Evolutionary conservation across 2,797 vertebrate species (phyloP).

Genomic region (Myotis findleyi): DNA sequence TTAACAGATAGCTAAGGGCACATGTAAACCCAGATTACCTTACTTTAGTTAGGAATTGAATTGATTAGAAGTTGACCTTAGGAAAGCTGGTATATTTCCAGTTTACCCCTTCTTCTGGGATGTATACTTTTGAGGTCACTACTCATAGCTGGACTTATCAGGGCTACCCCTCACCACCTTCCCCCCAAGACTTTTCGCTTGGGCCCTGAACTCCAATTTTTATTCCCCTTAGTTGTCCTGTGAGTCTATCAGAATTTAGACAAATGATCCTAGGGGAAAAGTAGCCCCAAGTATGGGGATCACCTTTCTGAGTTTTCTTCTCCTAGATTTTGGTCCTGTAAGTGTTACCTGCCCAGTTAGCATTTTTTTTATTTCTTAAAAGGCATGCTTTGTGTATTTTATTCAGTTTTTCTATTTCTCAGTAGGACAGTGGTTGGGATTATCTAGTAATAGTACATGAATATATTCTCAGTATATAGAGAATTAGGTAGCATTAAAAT

Average conservation of each 20-base stretch:
- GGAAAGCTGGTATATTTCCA: background rate
- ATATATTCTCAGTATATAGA: background rate
- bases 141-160: background rate
- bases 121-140: background rate
- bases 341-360: background rate
- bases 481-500: conserved; percentile 25
- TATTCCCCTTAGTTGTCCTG: background rate
- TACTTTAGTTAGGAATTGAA: background rate
- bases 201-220: background rate
- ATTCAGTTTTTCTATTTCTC: conserved; percentile 5
- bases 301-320: background rate
- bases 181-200: background rate
- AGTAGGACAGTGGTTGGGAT: background rate
- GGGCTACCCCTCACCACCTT: rapidly evolving
- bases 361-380: conserved; percentile 11
- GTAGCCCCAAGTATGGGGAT: background rate
- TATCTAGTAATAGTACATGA: background rate
- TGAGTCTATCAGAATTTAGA: background rate
- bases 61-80: background rate
- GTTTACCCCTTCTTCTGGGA: background rate
- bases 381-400: background rate
- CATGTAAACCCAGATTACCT: background rate
- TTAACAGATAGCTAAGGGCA: background rate
- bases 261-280: background rate
- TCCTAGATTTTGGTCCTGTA: background rate